phyloP scores from a whole-genome alignment of 30 jellyfish, hydroid and myxozoan genomes.

The Sanderia malayensis region DNA sequence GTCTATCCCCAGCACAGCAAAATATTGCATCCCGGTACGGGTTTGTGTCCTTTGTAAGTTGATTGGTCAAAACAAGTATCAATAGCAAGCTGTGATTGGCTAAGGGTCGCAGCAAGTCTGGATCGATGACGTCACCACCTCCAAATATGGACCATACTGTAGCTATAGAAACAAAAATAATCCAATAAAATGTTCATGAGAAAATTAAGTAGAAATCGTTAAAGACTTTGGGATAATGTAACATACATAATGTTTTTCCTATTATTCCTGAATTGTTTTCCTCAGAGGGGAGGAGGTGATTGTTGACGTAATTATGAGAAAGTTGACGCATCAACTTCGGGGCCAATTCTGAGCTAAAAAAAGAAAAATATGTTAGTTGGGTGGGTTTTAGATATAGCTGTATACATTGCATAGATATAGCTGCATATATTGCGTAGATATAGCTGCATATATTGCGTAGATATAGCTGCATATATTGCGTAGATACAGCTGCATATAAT shows the following conservation, averaged over 20 bases:
- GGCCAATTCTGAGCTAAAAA: conserved; percentile 68
- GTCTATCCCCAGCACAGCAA: conserved; percentile 55
- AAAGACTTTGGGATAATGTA: not conserved
- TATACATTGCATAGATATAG: too few relatives aligned
- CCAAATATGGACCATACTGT: conserved; percentile 85
- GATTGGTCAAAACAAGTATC: conserved; percentile 44
- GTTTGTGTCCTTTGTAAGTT: conserved; percentile 60
- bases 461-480: too few relatives aligned
- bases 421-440: too few relatives aligned
- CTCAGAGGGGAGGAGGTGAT: conserved; percentile 58
- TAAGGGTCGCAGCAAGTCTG: conserved; percentile 66
- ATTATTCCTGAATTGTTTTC: conserved; percentile 50
- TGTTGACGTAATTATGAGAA: conserved; percentile 64
- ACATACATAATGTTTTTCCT: conserved; percentile 53
- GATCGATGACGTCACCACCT: conserved; percentile 30
- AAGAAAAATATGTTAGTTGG: too few relatives aligned
- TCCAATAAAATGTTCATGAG: not conserved
- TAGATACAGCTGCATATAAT: too few relatives aligned
- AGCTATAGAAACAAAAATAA: conserved; percentile 29
- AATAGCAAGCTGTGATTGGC: conserved; percentile 71
- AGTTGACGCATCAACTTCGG: conserved; percentile 38
- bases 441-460: too few relatives aligned
- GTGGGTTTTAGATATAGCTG: too few relatives aligned
- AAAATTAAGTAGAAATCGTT: too few relatives aligned
- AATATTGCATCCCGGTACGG: conserved; percentile 68